These are phyloP conservation scores for Bombyx huttoni DNA, from an alignment of 2,888 invertebrate genomes.

Conservation along the genomic window DNA sequence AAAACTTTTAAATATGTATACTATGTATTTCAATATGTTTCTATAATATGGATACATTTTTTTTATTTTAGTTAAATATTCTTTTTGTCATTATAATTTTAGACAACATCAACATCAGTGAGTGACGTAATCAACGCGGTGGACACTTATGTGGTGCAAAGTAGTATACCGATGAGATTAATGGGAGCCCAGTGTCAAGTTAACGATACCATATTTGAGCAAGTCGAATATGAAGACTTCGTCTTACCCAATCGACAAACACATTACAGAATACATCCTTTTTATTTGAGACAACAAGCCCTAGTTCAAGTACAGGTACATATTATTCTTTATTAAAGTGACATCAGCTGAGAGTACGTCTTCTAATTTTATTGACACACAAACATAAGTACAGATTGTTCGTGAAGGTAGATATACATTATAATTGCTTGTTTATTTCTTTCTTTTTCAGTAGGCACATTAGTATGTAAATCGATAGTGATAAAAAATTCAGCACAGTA, in stretches of 20 bases:
- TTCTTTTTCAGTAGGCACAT: too few species aligned
- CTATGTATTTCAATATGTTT: too few species aligned
- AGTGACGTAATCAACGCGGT: conserved; percentile 36
- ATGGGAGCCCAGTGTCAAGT: conserved; percentile 49
- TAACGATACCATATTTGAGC: conserved; percentile 38
- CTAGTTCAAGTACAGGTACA: conserved; percentile 42
- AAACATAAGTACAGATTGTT: too few species aligned
- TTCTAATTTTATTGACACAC: background rate
- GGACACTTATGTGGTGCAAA: conserved; percentile 40
- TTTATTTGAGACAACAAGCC: conserved; percentile 39
- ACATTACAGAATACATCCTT: conserved; percentile 65
- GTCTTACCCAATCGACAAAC: conserved; percentile 65
- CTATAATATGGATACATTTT: too few species aligned
- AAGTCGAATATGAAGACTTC: conserved; percentile 72
- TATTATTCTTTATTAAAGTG: background rate
- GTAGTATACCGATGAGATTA: conserved; percentile 44
- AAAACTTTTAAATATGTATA: too few species aligned
- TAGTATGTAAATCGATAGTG: too few species aligned
- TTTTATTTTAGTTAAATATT: too few species aligned
- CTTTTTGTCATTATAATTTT: conserved; percentile 10
- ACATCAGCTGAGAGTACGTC: background rate
- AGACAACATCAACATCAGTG: conserved; percentile 42
- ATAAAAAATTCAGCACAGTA: background rate
- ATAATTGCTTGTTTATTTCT: too few species aligned
- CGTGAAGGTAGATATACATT: too few species aligned